Conservation (phyloP, 2,888 invertebrate genomes). For the Stictocephala bisonia region DNA sequence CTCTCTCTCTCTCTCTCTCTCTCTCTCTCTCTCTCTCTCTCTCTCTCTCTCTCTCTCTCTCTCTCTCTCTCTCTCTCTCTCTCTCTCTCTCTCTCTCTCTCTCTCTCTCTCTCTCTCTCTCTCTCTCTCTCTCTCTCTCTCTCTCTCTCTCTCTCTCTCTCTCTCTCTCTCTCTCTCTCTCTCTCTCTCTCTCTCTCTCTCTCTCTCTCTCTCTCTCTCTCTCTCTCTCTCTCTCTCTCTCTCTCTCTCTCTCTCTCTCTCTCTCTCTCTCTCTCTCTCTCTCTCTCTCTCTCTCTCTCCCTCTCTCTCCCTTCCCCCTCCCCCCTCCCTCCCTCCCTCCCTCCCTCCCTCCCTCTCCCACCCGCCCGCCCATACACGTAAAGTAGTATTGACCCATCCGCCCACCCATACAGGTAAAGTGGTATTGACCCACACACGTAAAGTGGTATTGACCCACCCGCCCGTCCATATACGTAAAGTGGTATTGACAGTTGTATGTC, state of each 20-base stretch:
- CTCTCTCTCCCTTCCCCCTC: conserved; percentile 2
- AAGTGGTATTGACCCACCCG: too few relatives aligned
- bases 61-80: not conserved
- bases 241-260: conserved; percentile 37
- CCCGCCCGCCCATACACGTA: too few relatives aligned
- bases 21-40: too few relatives aligned
- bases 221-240: conserved; percentile 23
- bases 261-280: conserved; percentile 37
- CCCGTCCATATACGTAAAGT: too few relatives aligned
- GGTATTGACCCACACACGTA: too few relatives aligned
- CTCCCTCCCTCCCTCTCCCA: conserved; percentile 52
- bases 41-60: too few relatives aligned
- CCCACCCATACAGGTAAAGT: too few relatives aligned
- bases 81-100: conserved; percentile 2
- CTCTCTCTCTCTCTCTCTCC: conserved; percentile 37
- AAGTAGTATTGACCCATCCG: too few relatives aligned
- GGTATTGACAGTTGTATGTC: not conserved
- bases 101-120: not conserved
- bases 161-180: not conserved
- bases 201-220: not conserved
- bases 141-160: conserved; percentile 19
- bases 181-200: not conserved
- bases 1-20: too few relatives aligned
- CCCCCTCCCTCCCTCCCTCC: conserved; percentile 46
- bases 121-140: not conserved